Conservation (phyloP, 2,113 vertebrate species). For the Prunella fulvescens region DNA sequence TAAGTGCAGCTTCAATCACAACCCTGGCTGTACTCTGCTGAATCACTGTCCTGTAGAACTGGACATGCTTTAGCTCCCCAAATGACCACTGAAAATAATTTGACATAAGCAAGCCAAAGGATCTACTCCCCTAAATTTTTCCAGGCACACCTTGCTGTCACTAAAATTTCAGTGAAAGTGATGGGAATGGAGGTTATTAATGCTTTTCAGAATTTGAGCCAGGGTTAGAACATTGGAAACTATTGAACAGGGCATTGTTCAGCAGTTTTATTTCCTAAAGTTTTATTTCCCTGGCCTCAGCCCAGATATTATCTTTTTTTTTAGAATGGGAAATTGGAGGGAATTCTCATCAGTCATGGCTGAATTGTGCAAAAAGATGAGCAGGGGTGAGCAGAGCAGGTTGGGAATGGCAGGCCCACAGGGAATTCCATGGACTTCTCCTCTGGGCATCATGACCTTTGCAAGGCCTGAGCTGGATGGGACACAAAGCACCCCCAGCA, state of each 20-base stretch:
- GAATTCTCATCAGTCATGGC: background rate
- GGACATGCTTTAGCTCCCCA: background rate
- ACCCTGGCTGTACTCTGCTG: background rate
- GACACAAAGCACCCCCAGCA: background rate
- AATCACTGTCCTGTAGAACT: background rate
- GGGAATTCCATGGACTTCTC: background rate
- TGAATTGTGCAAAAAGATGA: background rate
- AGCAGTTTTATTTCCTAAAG: no score
- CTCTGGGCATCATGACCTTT: background rate
- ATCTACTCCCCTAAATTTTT: background rate
- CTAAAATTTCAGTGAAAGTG: background rate
- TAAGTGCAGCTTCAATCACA: background rate
- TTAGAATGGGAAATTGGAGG: background rate
- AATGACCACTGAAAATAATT: background rate
- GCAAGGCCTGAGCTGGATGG: background rate
- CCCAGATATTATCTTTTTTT: background rate
- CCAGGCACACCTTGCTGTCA: background rate
- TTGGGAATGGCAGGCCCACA: fast-evolving
- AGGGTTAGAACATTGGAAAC: constrained; percentile 63
- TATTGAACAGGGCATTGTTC: constrained; percentile 71
- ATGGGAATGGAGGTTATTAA: background rate
- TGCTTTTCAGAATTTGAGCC: constrained; percentile 1
- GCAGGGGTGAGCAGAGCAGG: background rate
- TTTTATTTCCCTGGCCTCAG: background rate
- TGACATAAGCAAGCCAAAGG: background rate